These are phyloP conservation scores for Ferdinandea cuprea DNA, from an alignment of 2,888 invertebrate genomes.

Conservation along the genomic window DNA sequence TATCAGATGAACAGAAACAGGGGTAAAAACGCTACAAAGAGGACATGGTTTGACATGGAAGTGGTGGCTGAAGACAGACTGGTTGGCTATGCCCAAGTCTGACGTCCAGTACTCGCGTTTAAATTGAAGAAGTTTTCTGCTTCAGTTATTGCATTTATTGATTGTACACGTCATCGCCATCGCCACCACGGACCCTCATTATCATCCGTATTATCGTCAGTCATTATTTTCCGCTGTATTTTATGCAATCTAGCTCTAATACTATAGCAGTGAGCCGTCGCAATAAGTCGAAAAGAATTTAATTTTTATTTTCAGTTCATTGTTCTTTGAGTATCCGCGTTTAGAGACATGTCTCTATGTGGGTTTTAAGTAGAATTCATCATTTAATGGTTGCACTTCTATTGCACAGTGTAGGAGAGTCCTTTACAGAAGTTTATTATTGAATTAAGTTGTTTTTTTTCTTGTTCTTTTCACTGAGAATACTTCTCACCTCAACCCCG, in stretches of 20 bases:
- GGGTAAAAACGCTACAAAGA: neutral
- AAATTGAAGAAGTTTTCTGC: constrained; percentile 14
- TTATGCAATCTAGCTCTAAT: neutral
- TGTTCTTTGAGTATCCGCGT: neutral
- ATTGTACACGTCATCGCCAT: constrained; percentile 3
- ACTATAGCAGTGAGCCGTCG: neutral
- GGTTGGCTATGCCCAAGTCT: neutral
- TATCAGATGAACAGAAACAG: neutral
- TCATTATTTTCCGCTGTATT: constrained; percentile 8
- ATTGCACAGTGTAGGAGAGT: neutral
- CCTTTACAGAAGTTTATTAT: neutral
- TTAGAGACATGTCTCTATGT: neutral
- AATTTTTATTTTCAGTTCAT: neutral
- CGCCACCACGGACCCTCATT: neutral
- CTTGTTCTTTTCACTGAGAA: neutral
- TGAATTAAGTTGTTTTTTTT: neutral
- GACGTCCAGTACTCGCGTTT: constrained; percentile 8
- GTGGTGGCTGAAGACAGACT: too few relatives aligned
- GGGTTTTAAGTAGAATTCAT: constrained; percentile 8
- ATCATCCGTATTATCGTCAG: neutral
- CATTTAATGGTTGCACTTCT: constrained; percentile 20
- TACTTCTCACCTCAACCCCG: neutral
- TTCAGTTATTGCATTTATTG: constrained; percentile 30
- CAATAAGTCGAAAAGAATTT: constrained; percentile 16
- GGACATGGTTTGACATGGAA: neutral